These are phyloP conservation scores for Acanthopleura granulata DNA, from an alignment of 2,888 invertebrate species.

Conservation along the genomic window DNA sequence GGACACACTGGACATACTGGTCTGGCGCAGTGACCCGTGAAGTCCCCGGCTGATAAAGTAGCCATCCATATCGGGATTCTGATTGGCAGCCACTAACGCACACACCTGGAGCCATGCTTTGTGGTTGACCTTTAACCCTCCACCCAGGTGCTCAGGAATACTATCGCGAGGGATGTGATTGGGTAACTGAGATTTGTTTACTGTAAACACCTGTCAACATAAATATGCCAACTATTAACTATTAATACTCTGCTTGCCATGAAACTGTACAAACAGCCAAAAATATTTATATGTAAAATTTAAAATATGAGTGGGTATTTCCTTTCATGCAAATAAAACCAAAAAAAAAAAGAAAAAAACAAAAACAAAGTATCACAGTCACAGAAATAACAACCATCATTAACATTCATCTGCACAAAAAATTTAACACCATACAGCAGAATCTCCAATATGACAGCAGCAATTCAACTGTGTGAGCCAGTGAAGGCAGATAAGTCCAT, in stretches of 20 bases:
- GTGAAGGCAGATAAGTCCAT: no score
- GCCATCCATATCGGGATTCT: constrained; percentile 44
- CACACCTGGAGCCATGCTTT: constrained; percentile 84
- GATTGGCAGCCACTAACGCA: constrained; percentile 44
- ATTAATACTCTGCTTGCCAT: not conserved
- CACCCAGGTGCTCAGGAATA: constrained; percentile 90
- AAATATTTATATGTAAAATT: not conserved
- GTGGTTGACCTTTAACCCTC: constrained; percentile 88
- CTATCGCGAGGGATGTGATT: constrained; percentile 91
- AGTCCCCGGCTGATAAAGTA: constrained; percentile 45
- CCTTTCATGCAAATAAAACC: no score
- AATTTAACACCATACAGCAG: no score
- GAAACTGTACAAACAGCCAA: not conserved
- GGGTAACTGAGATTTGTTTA: constrained; percentile 89
- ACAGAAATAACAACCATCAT: no score
- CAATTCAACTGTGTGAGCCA: no score
- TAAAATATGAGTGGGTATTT: not conserved
- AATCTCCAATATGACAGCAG: no score
- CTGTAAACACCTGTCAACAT: constrained; percentile 80
- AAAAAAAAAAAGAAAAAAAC: no score
- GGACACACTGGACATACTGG: constrained; percentile 40
- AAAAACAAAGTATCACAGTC: no score
- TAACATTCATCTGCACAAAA: no score
- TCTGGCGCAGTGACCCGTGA: constrained; percentile 22
- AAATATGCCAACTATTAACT: not conserved